Conservation (phyloP, 2,888 invertebrate genomes). For the Scotopteryx bipunctaria region DNA sequence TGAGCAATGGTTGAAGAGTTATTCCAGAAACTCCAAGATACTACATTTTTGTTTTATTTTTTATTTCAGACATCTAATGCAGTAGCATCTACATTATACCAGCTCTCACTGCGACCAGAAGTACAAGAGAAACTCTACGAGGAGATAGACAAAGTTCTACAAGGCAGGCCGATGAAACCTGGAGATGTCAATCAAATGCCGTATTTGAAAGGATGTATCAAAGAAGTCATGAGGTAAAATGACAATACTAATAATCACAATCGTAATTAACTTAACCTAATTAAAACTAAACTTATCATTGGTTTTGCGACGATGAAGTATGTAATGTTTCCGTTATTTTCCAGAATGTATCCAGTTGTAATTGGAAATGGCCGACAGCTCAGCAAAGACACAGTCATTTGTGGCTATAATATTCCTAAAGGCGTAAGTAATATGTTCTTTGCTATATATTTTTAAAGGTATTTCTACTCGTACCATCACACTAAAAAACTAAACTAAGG, state of each 20-base stretch:
- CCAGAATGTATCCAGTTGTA: slow-evolving; percentile 89
- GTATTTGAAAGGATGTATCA: slow-evolving; percentile 88
- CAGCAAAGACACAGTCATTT: slow-evolving; percentile 86
- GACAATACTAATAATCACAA: no score
- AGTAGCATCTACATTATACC: slow-evolving; percentile 88
- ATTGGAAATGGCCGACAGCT: slow-evolving; percentile 89
- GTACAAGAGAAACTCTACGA: slow-evolving; percentile 85
- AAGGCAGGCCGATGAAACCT: slow-evolving; percentile 74
- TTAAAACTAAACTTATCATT: no score
- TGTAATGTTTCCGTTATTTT: no score
- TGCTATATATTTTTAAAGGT: no score
- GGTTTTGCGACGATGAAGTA: no score
- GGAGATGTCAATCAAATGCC: slow-evolving; percentile 85
- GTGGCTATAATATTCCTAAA: slow-evolving; percentile 89
- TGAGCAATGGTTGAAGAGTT: no score
- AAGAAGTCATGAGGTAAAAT: slow-evolving; percentile 87
- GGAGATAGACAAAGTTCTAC: slow-evolving; percentile 80
- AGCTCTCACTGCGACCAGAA: slow-evolving; percentile 85
- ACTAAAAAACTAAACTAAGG: no score
- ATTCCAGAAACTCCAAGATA: no score
- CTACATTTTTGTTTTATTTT: no score
- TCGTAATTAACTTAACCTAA: no score
- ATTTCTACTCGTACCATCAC: no score
- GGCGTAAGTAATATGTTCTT: slow-evolving; percentile 86
- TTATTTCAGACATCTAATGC: slow-evolving; percentile 89